Evolutionary conservation across 2,113 vertebrate species (phyloP).

Genomic region (Corvus cornix): DNA sequence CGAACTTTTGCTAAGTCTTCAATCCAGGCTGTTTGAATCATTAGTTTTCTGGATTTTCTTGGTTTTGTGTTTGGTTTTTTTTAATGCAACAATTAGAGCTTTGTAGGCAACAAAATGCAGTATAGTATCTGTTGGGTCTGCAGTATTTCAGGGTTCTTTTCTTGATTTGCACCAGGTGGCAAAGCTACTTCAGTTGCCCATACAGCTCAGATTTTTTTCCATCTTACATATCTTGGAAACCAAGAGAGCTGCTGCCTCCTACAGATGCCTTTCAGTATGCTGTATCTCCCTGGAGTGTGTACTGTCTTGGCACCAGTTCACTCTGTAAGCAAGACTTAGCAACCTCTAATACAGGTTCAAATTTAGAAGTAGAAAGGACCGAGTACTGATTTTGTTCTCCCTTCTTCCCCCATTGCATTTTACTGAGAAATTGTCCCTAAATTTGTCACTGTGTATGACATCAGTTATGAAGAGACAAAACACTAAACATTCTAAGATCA

Average conservation of each 20-base stretch:
- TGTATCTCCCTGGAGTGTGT: constrained; percentile 56
- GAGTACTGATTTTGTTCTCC: background rate
- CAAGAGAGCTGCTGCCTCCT: constrained; percentile 57
- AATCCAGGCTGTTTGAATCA: background rate
- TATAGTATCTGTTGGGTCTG: constrained; percentile 9
- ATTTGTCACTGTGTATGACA: background rate
- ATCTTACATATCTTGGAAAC: constrained; percentile 57
- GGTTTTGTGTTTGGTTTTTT: background rate
- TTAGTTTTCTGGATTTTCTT: background rate
- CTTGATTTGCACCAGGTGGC: constrained; percentile 64
- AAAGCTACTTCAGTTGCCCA: constrained; percentile 60
- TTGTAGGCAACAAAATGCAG: constrained; percentile 21
- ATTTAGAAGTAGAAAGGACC: constrained; percentile 22
- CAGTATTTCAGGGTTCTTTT: constrained; percentile 64
- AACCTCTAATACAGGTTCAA: constrained; percentile 44
- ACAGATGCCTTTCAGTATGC: constrained; percentile 58
- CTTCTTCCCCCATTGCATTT: background rate
- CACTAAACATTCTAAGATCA: background rate
- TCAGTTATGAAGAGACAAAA: background rate
- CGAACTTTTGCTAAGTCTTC: background rate
- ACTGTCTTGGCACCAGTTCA: constrained; percentile 62
- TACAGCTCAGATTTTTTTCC: constrained; percentile 61
- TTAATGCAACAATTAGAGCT: background rate
- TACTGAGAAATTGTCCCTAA: background rate
- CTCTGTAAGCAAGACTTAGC: constrained; percentile 59